A percentile compares a stretch with the other conserved stretches of the same genome.
phyloP scores from a whole-genome alignment of 1,140 invertebrate genomes.

The Achroia grisella region DNA sequence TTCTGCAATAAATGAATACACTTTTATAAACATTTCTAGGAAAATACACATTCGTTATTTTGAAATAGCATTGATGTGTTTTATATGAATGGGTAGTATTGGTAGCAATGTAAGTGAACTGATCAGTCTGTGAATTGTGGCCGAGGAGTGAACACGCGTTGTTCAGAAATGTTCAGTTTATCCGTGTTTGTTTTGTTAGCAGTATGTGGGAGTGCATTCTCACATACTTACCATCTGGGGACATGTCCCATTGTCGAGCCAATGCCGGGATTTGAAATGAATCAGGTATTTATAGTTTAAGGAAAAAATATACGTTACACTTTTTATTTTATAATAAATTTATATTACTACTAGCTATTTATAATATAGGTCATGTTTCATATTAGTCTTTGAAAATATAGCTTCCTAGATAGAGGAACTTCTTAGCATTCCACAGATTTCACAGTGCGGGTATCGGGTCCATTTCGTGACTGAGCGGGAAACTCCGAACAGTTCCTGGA shows the following conservation, averaged over 20 bases:
- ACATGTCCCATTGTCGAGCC: conserved; percentile 83
- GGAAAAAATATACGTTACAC: no score
- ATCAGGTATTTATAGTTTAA: conserved; percentile 72
- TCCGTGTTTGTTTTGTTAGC: conserved; percentile 32
- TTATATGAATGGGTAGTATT: conserved; percentile 10
- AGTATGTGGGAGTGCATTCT: conserved; percentile 30
- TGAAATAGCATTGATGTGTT: conserved; percentile 1
- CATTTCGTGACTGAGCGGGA: no score
- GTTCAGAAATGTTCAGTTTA: conserved; percentile 3
- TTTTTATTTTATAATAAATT: no score
- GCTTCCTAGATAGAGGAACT: no score
- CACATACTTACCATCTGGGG: conserved; percentile 83
- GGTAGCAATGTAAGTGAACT: background rate
- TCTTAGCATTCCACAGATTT: no score
- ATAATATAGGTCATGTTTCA: no score
- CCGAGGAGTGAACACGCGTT: background rate
- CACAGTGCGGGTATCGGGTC: no score
- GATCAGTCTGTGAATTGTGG: conserved; percentile 6
- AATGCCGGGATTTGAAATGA: conserved; percentile 81
- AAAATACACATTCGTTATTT: conserved; percentile 7
- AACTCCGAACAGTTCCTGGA: no score
- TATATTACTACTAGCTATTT: background rate
- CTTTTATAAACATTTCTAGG: no score
- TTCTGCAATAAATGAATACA: no score
- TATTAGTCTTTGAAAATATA: no score